Base-by-base conservation (phyloP, 1,140 invertebrate species). In the Halotydeus destructor region DNA sequence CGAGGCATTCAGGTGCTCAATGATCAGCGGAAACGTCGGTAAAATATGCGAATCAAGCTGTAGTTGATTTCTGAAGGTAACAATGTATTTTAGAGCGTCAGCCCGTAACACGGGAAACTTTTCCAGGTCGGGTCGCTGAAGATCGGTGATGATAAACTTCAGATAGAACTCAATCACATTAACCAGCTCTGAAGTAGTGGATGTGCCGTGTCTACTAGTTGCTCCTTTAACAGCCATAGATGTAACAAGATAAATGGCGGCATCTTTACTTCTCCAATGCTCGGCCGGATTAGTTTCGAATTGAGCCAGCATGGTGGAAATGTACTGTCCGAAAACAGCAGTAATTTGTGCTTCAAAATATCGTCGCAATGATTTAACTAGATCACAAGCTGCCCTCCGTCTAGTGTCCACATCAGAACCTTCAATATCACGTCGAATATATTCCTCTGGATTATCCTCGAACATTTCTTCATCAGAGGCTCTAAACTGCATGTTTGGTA, bases 371-470 rank as follows among this genome's bases (percentile, higher is more conserved):
- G 84, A 78, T 56, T 81, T 78, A 1, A 97, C 86, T 41, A 98
- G 66, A 68, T 98, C 91, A 65, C 86, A 93, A 36, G 91, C 88
- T 21, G 91, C 80, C 52, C 89, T 67, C 35, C 91, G 70, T 43
- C 91, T 65, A 0, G 93, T 98, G 57, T 96, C 88, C 25, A 93
- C 75, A 63, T 98, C 91, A n/a, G 86, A 91, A 4, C 91, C 91
- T 66, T 98, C 91, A 47, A 98, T 86, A 63, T 98, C 93, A 35
- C 85, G 67, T 28, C 88, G 64, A 44, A 96, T 93, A 55, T 96
- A 98, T 63, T 98, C 91, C 59, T 97, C 91, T 0, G 89, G 82
- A 61, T 94, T 96, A 55, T 96, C 86, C 61, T 93, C 83, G 63
- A 96, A 97, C 26, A 91, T 57, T 63, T 97, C 91, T 60, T 84